A percentile compares a stretch with the other conserved stretches of the same genome.
Evolutionary conservation across 1,140 invertebrate species (phyloP).

Genomic region (Bombus waltoni): DNA sequence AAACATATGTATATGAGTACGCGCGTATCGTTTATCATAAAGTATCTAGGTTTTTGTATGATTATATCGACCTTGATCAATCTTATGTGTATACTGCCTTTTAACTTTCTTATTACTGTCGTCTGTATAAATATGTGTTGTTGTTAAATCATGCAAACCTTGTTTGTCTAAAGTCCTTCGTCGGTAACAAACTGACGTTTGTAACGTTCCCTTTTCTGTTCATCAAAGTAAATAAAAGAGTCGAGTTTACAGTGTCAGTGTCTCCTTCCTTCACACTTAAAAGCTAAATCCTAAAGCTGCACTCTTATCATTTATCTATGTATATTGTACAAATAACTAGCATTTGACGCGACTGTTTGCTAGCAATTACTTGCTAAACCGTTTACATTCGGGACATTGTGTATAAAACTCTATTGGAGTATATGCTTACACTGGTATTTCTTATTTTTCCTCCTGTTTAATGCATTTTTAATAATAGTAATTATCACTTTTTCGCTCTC

Average conservation of each 20-base stretch:
- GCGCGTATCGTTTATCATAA: constrained; percentile 81
- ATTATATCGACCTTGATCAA: constrained; percentile 82
- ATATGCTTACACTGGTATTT: constrained; percentile 82
- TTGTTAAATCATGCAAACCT: constrained; percentile 80
- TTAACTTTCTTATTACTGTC: constrained; percentile 81
- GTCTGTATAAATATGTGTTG: constrained; percentile 83
- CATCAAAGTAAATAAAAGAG: constrained; percentile 79
- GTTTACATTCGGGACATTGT: constrained; percentile 81
- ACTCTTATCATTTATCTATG: constrained; percentile 81
- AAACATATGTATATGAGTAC: constrained; percentile 79
- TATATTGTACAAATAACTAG: constrained; percentile 83
- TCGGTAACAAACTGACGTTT: constrained; percentile 78
- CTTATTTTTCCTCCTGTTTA: constrained; percentile 71
- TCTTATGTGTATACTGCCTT: constrained; percentile 80
- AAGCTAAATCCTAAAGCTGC: constrained; percentile 81
- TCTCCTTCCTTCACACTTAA: constrained; percentile 75
- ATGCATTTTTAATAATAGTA: constrained; percentile 78
- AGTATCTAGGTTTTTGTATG: constrained; percentile 80
- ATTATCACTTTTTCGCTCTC: constrained; percentile 83
- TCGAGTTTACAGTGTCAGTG: constrained; percentile 74
- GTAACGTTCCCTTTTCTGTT: constrained; percentile 65
- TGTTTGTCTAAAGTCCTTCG: constrained; percentile 77
- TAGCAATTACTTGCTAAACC: constrained; percentile 79
- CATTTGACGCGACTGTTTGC: constrained; percentile 78
- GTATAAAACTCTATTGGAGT: constrained; percentile 83